A percentile compares a stretch with the other conserved stretches of the same genome.
These are phyloP conservation scores for Ciconia boyciana DNA, from an alignment of 2,113 vertebrate genomes.

Conservation along the genomic window DNA sequence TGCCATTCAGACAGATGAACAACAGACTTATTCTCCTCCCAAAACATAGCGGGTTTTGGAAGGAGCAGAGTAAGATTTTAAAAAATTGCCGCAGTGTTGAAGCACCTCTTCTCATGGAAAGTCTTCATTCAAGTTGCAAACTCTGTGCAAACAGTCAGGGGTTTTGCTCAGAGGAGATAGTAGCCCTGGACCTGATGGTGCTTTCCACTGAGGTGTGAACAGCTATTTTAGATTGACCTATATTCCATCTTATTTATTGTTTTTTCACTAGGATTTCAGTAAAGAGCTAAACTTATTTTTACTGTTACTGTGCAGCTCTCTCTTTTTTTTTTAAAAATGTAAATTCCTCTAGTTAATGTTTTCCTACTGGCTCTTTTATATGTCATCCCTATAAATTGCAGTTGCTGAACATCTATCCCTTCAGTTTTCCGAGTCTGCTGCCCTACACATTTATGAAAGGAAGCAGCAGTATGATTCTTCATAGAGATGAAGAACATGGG, in stretches of 20 bases:
- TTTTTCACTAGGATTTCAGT: background rate
- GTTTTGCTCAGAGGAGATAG: background rate
- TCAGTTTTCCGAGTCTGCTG: background rate
- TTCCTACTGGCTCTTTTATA: background rate
- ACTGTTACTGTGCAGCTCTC: background rate
- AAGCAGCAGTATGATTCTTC: background rate
- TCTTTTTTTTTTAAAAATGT: background rate
- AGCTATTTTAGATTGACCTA: background rate
- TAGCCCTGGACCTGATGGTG: background rate
- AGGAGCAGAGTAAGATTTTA: background rate
- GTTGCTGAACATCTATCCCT: background rate
- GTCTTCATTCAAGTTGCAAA: background rate
- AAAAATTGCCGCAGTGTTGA: background rate
- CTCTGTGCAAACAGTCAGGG: background rate
- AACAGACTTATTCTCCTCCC: background rate
- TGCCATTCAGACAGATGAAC: background rate
- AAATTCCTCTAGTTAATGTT: background rate
- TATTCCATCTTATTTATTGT: background rate
- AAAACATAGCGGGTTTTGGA: background rate
- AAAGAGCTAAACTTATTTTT: background rate
- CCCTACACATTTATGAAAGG: background rate
- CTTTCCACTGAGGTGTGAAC: background rate
- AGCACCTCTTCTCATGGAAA: background rate
- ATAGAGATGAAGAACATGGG: background rate
- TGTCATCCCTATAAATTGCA: background rate